Conservation (phyloP, 2,113 vertebrate species). For the Notothenia coriiceps region DNA sequence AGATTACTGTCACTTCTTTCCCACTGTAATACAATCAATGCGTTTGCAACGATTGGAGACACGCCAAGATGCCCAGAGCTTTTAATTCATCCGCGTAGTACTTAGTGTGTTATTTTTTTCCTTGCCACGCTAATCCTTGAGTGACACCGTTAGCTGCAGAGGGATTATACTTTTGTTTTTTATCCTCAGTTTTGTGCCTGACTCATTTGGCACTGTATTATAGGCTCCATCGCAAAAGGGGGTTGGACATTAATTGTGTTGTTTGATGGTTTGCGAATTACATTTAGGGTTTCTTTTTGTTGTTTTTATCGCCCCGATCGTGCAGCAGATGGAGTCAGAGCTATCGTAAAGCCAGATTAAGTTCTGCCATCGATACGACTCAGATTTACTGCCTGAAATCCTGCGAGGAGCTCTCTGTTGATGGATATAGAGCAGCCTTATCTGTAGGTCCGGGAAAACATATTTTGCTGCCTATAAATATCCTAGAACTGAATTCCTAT, state of each 20-base stretch:
- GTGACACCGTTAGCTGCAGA: constrained; percentile 79
- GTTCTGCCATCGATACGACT: constrained; percentile 54
- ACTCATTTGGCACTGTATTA: constrained; percentile 57
- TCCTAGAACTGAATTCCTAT: no score
- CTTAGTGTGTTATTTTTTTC: constrained; percentile 72
- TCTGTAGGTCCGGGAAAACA: no score
- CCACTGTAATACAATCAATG: constrained; percentile 31
- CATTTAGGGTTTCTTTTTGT: constrained; percentile 16
- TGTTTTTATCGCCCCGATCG: neutral
- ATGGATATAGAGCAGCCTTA: neutral
- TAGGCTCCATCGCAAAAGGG: constrained; percentile 18
- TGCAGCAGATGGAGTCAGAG: constrained; percentile 65
- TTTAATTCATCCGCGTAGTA: constrained; percentile 71
- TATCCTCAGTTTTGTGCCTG: constrained; percentile 59
- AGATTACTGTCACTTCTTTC: constrained; percentile 27
- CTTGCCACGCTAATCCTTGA: constrained; percentile 79
- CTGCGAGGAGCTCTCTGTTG: constrained; percentile 18
- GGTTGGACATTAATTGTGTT: constrained; percentile 52
- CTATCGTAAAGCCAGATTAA: constrained; percentile 65
- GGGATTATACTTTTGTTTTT: constrained; percentile 82
- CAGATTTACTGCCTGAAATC: constrained; percentile 24
- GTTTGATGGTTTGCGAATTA: constrained; percentile 29
- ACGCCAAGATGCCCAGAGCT: constrained; percentile 40
- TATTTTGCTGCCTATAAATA: neutral
- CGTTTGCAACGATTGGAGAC: constrained; percentile 22